Percentiles rank a stretch among this genome's conserved stretches.
phyloP scores from a whole-genome alignment of 2,888 invertebrate species.

The Eupsilia transversa region DNA sequence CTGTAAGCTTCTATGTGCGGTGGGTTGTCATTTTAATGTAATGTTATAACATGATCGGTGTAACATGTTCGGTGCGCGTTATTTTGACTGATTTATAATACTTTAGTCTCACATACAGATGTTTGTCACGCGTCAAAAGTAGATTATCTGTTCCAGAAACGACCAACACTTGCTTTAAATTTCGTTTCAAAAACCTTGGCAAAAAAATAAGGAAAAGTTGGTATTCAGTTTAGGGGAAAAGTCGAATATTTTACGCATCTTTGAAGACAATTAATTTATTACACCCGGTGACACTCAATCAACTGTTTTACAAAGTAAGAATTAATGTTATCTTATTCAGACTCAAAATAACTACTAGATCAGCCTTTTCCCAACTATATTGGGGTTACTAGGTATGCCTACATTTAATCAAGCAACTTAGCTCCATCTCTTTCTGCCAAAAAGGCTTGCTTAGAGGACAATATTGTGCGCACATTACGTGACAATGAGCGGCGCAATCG shows the following conservation, averaged over 20 bases:
- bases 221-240: too few species aligned
- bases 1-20: neutral
- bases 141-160: neutral
- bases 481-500: slow-evolving; percentile 63
- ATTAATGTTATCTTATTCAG: neutral
- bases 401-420: slow-evolving; percentile 37
- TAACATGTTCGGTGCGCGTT: too few species aligned
- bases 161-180: neutral
- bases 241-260: neutral
- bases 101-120: neutral
- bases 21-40: neutral
- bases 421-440: slow-evolving; percentile 20
- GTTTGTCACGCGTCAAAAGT: neutral
- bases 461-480: slow-evolving; percentile 66
- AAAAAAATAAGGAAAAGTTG: neutral
- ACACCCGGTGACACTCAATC: neutral
- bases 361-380: neutral
- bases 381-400: neutral
- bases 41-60: neutral
- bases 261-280: neutral
- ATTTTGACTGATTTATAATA: neutral
- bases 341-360: neutral
- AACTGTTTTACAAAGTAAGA: neutral
- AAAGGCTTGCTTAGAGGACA: slow-evolving; percentile 27
- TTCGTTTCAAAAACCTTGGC: neutral